Conservation (phyloP, 2,113 vertebrate species). For the Amphiprion ocellaris region DNA sequence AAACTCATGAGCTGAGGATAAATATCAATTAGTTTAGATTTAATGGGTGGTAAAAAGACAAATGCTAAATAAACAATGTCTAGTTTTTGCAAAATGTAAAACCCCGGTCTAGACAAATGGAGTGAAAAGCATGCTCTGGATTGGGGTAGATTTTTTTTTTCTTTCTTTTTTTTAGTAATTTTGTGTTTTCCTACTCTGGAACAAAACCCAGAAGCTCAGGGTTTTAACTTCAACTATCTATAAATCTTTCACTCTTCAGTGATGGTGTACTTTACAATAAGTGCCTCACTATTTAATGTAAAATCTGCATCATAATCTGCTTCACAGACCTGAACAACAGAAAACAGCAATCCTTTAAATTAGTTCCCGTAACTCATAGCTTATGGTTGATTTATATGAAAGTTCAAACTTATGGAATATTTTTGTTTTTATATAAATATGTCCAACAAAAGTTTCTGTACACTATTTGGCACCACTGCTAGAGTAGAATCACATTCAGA, state of each 20-base stretch:
- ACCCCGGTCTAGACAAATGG: no score
- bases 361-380: constrained; percentile 28
- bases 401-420: constrained; percentile 17
- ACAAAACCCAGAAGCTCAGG: no score
- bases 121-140: no score
- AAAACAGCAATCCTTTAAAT: constrained; percentile 32
- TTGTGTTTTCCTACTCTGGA: neutral
- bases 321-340: constrained; percentile 34
- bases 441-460: constrained; percentile 35
- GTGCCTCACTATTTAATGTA: neutral
- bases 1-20: no score
- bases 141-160: no score
- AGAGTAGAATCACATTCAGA: constrained; percentile 42
- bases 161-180: no score
- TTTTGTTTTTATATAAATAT: constrained; percentile 31
- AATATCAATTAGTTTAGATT: no score
- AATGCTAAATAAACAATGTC: no score
- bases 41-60: no score
- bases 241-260: constrained; percentile 16
- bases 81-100: no score
- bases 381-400: constrained; percentile 14
- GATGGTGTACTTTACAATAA: neutral
- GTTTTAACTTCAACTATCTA: neutral
- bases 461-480: constrained; percentile 57
- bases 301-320: constrained; percentile 21